Base-by-base conservation (phyloP, 2,797 vertebrate genomes). In the Sebastes diploproa region DNA sequence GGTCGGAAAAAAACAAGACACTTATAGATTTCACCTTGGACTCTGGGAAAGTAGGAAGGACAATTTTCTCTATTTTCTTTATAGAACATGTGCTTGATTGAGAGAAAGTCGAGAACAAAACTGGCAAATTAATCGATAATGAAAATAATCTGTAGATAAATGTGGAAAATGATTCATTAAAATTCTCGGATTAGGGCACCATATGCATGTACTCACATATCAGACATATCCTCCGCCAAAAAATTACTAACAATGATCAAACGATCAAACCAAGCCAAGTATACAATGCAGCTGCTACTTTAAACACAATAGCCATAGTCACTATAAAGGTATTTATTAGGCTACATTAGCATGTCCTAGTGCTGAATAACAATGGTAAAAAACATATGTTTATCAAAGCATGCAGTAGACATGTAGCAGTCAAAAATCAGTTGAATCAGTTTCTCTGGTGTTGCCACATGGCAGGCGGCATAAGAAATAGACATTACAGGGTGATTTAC, bases 261-360 rank as follows among this genome's bases (percentile, higher is more conserved):
- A 69, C 32, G 3, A 69, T 74, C 7, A 68, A 46, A 80, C n/a
- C 6, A 82, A 62, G 34, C 12, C 5, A 52, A 63, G 36, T 34
- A 61, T 64, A 74, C 6, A 63, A 81, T 72, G 60, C 50, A 81
- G 62, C 32, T 63, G 58, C 3, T 72, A 27, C 22, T 61, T 60
- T 23, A 64, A 22, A 7, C 27, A 61, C 12, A 22, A 75, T 23
- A 20, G 5, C 63, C 34, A 71, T 22, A 14, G 8, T 66, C 7
- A 38, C 7, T 34, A 52, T 38, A 6, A 30, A 46, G 59, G 1
- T 61, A 22, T 30, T 22, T 7, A 73, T 52, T 55, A 50, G 7
- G 23, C 12, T 46, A 38, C 12, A 78, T 78, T 56, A 72, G 22
- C 27, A 20, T 63, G 34, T 14, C 3, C 5, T 58, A 29, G 34